These are phyloP conservation scores for Crocallis elinguaria DNA, from an alignment of 2,888 invertebrate genomes.

Conservation along the genomic window DNA sequence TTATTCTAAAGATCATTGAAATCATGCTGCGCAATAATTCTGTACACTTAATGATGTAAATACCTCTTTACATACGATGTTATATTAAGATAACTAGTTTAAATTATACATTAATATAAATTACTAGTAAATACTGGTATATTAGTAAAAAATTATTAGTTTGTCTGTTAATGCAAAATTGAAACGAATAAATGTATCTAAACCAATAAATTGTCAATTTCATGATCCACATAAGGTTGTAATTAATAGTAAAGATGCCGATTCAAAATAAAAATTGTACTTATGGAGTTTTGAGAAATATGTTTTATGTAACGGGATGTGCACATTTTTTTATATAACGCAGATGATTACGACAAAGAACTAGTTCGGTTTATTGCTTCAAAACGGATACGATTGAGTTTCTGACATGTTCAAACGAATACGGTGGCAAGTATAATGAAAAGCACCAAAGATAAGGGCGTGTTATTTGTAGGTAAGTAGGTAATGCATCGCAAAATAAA, in stretches of 20 bases:
- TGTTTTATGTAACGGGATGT: neutral
- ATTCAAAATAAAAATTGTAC: constrained; percentile 23
- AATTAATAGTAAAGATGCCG: constrained; percentile 36
- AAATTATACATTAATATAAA: constrained; percentile 41
- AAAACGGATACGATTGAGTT: no score
- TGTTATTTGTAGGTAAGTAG: neutral
- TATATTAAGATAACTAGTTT: constrained; percentile 39
- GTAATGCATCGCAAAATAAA: neutral
- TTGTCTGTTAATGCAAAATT: constrained; percentile 38
- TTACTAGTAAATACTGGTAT: constrained; percentile 39
- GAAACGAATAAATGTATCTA: constrained; percentile 35
- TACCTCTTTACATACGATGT: constrained; percentile 42
- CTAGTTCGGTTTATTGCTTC: neutral
- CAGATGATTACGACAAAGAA: no score
- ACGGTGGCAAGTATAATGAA: neutral
- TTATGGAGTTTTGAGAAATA: neutral
- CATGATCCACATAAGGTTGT: constrained; percentile 40
- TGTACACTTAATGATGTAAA: constrained; percentile 32
- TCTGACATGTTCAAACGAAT: neutral
- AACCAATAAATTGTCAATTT: constrained; percentile 41
- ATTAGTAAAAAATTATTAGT: constrained; percentile 39
- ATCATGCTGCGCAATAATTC: constrained; percentile 41
- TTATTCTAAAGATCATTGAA: constrained; percentile 40
- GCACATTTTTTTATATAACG: neutral
- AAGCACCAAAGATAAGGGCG: neutral